Percentiles rank a stretch among this genome's conserved stretches.
phyloP scores from a whole-genome alignment of 2,797 vertebrate species.

The Dallia pectoralis region DNA sequence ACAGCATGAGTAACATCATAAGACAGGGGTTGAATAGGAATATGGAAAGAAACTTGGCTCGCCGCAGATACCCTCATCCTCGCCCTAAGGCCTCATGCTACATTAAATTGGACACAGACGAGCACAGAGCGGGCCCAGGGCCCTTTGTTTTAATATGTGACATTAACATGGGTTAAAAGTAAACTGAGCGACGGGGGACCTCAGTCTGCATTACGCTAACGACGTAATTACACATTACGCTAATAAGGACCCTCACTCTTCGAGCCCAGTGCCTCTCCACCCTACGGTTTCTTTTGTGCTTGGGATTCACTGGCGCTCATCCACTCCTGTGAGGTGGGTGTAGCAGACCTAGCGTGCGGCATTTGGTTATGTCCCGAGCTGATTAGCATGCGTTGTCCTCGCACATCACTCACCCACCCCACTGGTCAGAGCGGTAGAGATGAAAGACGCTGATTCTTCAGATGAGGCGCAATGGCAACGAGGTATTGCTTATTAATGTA shows the following conservation, averaged over 20 bases:
- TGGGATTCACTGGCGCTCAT: constrained; percentile 59
- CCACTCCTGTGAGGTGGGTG: constrained; percentile 34
- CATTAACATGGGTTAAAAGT: constrained; percentile 53
- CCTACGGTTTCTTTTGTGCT: constrained; percentile 64
- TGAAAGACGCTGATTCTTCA: constrained; percentile 40
- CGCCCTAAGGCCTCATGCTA: not conserved
- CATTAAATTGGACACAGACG: not conserved
- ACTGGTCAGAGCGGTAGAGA: constrained; percentile 47
- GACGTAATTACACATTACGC: constrained; percentile 15
- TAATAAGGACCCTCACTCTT: constrained; percentile 21
- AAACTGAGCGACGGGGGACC: constrained; percentile 41
- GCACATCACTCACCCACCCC: constrained; percentile 17
- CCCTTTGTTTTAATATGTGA: constrained; percentile 34
- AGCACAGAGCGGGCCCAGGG: constrained; percentile 7
- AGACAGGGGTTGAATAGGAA: not conserved
- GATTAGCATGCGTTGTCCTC: constrained; percentile 36
- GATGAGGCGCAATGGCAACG: constrained; percentile 21
- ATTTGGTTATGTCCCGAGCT: constrained; percentile 15
- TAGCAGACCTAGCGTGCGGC: constrained; percentile 22
- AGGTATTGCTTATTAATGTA: constrained; percentile 40
- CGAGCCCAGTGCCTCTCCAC: constrained; percentile 44
- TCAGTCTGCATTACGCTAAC: constrained; percentile 52
- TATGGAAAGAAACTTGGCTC: not conserved
- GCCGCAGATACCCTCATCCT: not conserved
- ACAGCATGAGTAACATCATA: not conserved